phyloP scores from a whole-genome alignment of 2,113 vertebrate genomes.

The Marmota monax region DNA sequence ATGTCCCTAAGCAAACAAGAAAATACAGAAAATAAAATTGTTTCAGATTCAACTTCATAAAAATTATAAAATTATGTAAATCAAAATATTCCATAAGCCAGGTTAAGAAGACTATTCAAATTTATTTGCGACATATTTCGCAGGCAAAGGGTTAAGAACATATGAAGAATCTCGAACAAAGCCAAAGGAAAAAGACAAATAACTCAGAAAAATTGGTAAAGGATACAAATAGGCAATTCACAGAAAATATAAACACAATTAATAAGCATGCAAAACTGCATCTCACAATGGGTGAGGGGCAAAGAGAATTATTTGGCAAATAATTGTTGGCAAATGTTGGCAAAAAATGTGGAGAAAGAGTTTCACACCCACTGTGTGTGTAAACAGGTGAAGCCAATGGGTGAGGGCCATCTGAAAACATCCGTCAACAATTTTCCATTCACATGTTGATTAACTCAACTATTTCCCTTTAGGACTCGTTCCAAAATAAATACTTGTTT shows the following conservation, averaged over 20 bases:
- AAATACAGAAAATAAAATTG: constrained; percentile 6
- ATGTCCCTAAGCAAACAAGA: constrained; percentile 2
- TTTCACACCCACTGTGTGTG: background rate
- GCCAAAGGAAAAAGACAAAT: background rate
- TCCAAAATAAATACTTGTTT: background rate
- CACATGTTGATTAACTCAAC: background rate
- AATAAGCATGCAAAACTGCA: background rate
- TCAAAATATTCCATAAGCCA: constrained; percentile 15
- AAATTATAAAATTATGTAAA: background rate
- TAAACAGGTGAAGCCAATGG: background rate
- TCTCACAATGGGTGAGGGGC: background rate
- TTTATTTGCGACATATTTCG: background rate
- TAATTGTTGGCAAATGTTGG: background rate
- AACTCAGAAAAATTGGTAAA: background rate
- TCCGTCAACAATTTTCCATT: background rate
- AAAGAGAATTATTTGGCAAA: constrained; percentile 37
- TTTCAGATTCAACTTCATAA: background rate
- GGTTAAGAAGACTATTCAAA: background rate
- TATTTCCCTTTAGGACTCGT: background rate
- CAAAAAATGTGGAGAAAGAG: background rate
- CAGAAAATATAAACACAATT: constrained; percentile 44
- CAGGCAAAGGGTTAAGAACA: background rate
- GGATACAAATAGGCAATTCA: background rate
- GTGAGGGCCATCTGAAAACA: background rate
- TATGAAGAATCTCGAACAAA: background rate